phyloP scores from a whole-genome alignment of 2,797 vertebrate genomes.

The Trichosurus vulpecula region DNA sequence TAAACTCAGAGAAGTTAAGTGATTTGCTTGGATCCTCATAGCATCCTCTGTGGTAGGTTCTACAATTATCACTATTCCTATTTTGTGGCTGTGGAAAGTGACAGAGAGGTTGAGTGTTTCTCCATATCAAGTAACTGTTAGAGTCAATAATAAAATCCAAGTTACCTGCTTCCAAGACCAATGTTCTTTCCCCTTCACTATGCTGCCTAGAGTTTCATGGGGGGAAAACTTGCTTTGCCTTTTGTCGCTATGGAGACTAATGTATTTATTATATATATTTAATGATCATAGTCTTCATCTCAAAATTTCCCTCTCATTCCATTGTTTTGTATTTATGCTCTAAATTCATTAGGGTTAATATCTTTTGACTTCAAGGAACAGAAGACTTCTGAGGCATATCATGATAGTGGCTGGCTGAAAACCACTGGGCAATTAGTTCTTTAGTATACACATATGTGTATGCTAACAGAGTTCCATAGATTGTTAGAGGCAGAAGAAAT shows the following conservation, averaged over 20 bases:
- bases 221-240: neutral
- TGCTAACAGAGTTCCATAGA: neutral
- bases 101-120: too few relatives aligned
- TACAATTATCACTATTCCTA: too few relatives aligned
- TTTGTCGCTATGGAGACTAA: neutral
- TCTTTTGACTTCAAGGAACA: neutral
- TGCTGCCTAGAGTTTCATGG: too few relatives aligned
- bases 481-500: neutral
- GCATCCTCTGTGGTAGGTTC: too few relatives aligned
- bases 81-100: too few relatives aligned
- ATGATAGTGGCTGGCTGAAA: too few relatives aligned
- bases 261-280: neutral
- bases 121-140: too few relatives aligned
- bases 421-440: neutral
- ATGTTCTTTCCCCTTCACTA: too few relatives aligned
- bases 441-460: neutral
- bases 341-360: neutral
- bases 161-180: too few relatives aligned
- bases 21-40: too few relatives aligned
- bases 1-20: too few relatives aligned
- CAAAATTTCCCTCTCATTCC: neutral
- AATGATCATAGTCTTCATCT: neutral
- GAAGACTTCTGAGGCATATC: neutral
- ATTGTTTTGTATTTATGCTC: neutral
- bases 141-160: too few relatives aligned